Conservation (phyloP, 2,888 invertebrate genomes). For the Drosophila leonis region DNA sequence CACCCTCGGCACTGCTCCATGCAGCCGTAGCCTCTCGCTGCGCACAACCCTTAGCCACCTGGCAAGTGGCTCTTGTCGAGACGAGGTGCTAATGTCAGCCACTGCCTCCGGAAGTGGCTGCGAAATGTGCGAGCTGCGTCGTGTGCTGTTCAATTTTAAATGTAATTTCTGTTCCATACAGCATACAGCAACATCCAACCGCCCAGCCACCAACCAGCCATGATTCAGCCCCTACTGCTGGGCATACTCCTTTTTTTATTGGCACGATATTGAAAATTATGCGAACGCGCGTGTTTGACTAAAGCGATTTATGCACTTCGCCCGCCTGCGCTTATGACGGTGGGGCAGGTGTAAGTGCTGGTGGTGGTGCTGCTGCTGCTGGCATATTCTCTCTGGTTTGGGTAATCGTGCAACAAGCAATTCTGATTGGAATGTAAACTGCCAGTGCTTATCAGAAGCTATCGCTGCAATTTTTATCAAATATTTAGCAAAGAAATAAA, state of each 20-base stretch:
- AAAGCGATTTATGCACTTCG: slow-evolving; percentile 70
- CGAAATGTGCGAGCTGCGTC: slow-evolving; percentile 46
- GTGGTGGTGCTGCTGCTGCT: neutral
- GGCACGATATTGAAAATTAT: slow-evolving; percentile 78
- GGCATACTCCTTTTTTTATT: slow-evolving; percentile 62
- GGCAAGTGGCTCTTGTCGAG: slow-evolving; percentile 53
- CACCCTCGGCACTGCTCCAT: neutral
- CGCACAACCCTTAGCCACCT: slow-evolving; percentile 41
- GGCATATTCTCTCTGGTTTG: slow-evolving; percentile 9
- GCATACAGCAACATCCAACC: slow-evolving; percentile 1
- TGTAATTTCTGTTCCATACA: slow-evolving; percentile 65
- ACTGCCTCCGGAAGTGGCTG: slow-evolving; percentile 64
- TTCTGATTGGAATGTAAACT: slow-evolving; percentile 51
- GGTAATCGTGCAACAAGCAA: slow-evolving; percentile 54
- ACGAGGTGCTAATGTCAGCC: slow-evolving; percentile 75
- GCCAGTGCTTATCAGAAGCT: slow-evolving; percentile 19
- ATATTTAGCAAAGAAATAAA: slow-evolving; percentile 2
- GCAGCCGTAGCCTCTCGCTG: neutral
- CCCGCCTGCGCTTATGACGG: slow-evolving; percentile 6
- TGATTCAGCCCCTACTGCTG: slow-evolving; percentile 15
- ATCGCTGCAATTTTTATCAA: slow-evolving; percentile 22
- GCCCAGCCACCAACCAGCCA: slow-evolving; percentile 2
- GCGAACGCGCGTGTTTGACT: slow-evolving; percentile 70
- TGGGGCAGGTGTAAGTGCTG: neutral
- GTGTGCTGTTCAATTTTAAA: slow-evolving; percentile 74